These are phyloP conservation scores for Dendrolimus punctatus DNA, from an alignment of 1,140 invertebrate genomes.

Conservation along the genomic window DNA sequence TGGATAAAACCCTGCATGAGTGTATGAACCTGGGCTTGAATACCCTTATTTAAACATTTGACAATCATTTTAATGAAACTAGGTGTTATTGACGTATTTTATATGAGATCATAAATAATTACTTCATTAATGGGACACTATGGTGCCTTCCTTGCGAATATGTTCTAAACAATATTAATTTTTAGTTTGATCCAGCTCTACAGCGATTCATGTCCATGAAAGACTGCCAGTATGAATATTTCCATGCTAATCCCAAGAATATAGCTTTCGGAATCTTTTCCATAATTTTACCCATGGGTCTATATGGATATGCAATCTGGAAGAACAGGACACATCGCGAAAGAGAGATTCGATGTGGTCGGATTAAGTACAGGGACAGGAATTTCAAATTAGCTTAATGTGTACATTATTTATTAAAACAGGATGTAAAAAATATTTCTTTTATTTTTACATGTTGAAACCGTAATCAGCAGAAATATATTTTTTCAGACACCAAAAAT, in stretches of 20 bases:
- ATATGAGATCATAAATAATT: too few relatives aligned
- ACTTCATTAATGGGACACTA: too few relatives aligned
- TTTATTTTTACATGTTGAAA: too few relatives aligned
- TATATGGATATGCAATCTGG: slow-evolving; percentile 69
- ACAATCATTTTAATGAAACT: too few relatives aligned
- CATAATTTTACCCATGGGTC: slow-evolving; percentile 72
- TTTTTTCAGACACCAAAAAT: too few relatives aligned
- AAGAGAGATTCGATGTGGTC: slow-evolving; percentile 73
- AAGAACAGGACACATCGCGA: slow-evolving; percentile 68
- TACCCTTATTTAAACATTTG: too few relatives aligned
- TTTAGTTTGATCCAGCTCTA: slow-evolving; percentile 83
- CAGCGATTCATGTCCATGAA: slow-evolving; percentile 79
- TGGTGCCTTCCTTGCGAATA: too few relatives aligned
- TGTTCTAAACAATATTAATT: slow-evolving; percentile 36
- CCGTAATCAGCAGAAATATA: too few relatives aligned
- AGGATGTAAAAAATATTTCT: neutral
- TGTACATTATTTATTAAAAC: neutral
- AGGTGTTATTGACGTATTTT: too few relatives aligned
- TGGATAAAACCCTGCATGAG: too few relatives aligned
- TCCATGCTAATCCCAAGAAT: slow-evolving; percentile 75
- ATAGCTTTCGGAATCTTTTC: slow-evolving; percentile 57
- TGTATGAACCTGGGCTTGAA: too few relatives aligned
- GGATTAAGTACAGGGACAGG: slow-evolving; percentile 79
- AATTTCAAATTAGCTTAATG: slow-evolving; percentile 30
- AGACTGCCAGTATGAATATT: slow-evolving; percentile 74